Percentiles rank a stretch among this genome's conserved stretches.
phyloP scores from a whole-genome alignment of 1,140 invertebrate species.

The Stenopsyche tienmushanensis region DNA sequence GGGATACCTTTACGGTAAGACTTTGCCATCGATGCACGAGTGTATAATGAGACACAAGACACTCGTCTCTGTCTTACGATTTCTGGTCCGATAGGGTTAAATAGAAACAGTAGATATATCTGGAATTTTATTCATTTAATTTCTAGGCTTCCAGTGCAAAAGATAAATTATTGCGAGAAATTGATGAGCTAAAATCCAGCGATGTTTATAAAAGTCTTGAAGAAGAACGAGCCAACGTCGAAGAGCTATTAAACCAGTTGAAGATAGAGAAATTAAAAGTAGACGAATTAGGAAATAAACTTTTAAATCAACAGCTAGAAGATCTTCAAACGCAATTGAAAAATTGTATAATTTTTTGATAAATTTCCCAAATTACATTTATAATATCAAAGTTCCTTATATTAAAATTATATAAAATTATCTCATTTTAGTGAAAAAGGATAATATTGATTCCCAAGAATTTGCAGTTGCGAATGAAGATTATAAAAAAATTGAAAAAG shows the following conservation, averaged over 20 bases:
- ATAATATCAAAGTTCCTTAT: not conserved
- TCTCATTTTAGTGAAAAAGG: not conserved
- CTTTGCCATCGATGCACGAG: no score
- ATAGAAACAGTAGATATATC: no score
- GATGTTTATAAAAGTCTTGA: slow-evolving; percentile 31
- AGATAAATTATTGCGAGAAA: slow-evolving; percentile 35
- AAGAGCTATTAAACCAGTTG: slow-evolving; percentile 47
- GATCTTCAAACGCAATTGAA: slow-evolving; percentile 35
- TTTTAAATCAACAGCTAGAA: slow-evolving; percentile 31
- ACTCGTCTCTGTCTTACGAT: no score
- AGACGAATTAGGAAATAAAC: slow-evolving; percentile 44
- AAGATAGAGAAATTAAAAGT: slow-evolving; percentile 50
- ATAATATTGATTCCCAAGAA: not conserved
- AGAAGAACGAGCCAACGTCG: slow-evolving; percentile 32
- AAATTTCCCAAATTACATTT: slow-evolving; percentile 1
- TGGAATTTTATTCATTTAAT: slow-evolving; percentile 6
- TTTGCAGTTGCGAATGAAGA: not conserved
- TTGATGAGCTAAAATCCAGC: slow-evolving; percentile 27
- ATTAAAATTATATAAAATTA: not conserved
- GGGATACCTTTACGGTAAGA: no score
- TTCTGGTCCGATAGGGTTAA: no score
- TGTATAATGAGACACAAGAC: no score
- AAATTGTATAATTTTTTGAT: slow-evolving; percentile 31
- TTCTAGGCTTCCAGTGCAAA: slow-evolving; percentile 33
- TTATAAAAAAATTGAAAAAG: slow-evolving; percentile 19